Base-by-base conservation (phyloP, 2,113 vertebrate genomes). In the Cranoglanis bouderius region DNA sequence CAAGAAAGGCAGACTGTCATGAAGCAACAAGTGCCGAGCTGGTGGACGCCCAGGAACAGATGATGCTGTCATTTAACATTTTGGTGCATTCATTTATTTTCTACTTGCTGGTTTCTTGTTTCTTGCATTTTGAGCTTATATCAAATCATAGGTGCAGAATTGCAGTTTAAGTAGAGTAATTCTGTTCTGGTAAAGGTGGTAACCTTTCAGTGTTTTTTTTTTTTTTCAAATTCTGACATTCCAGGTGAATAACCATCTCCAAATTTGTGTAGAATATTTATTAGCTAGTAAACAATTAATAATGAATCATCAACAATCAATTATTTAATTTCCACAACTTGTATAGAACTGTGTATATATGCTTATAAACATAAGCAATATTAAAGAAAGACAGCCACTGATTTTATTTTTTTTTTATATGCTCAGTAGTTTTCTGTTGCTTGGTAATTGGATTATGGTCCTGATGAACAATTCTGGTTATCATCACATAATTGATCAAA, bases 1-100 rank as follows among this genome's bases (percentile, higher is more conserved):
- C 97, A 98, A 87, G 98, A 99, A 88, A 97, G 95, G 82, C 95
- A 94, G 5, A 86, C 88, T 0, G 93, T 99, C 0, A 53, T 95
- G n/a, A 95, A 93, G 32, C 96, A 95, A 84, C 96, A 96, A 3
- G 93, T 91, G 0, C 78, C 93, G 1, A 78, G 94, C 29, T 96
- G 96, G 96, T 98, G 98, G 98, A 92, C 38, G 2, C 82, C 95
- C 2, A 93, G 93, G 59, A 97, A 93, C 90, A 96, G 97, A 91
- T 97, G 85, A 90, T 81, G 59, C 4, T 63, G 21, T 40, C 19
- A 18, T 59, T 55, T 55, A 55, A 74, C 5, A 53, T n/a, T 19
- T 13, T 19, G 29, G 13, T 82, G 8, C 38, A 43, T 83, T 82
- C 1, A 6, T 81, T 90, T 81, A 74, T 82, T 84, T 84, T 70